Evolutionary conservation across 2,797 vertebrate genomes (phyloP), one percentile per base, ranked within the genome.

Genomic region (Propithecus deckenii): DNA sequence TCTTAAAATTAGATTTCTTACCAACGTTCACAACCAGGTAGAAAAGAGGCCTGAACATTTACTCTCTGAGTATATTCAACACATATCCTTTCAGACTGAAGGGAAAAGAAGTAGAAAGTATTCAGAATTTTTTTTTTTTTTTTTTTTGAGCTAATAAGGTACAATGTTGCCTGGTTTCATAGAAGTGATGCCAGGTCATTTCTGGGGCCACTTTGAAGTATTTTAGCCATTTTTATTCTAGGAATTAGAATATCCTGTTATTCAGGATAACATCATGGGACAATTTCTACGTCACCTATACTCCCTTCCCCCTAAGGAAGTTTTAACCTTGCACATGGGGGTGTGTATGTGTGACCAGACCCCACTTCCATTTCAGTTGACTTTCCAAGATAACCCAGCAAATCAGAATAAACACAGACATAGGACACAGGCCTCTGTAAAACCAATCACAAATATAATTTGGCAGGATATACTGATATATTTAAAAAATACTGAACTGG

Each of bases 371-470:
- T 84, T 94, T 92, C 18, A 35, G 20, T 8, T 65, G 38, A 95
- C 43, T 89, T 92, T 84, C 52, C n/a, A 76, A 69, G 38, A 59
- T 59, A 97, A 80, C 61, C 35, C 69, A 96, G 67, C 15, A 67
- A 89, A 75, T 76, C 63, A 61, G 50, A 92, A 79, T 63, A 92
- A 96, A 96, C 46, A 3, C 67, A 78, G 50, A 94, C 52, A 41
- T 8, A 50, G 35, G 52, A 61, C 32, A 5, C 2, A 72, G 59
- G 22, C 25, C 35, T 87, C 59, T 92, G 61, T 90, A 57, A 63
- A 85, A 69, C 59, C n/a, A 67, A 28, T 23, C 15, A 28, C 63
- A 65, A 55, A 46, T 76, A 13, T 74, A 91, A 65, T 93, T 86
- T 43, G 85, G n/a, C 48, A 93, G 20, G 30, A 13, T 48, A 43